Base-by-base conservation (phyloP, 2,888 invertebrate genomes). In the Tribolium freemani region DNA sequence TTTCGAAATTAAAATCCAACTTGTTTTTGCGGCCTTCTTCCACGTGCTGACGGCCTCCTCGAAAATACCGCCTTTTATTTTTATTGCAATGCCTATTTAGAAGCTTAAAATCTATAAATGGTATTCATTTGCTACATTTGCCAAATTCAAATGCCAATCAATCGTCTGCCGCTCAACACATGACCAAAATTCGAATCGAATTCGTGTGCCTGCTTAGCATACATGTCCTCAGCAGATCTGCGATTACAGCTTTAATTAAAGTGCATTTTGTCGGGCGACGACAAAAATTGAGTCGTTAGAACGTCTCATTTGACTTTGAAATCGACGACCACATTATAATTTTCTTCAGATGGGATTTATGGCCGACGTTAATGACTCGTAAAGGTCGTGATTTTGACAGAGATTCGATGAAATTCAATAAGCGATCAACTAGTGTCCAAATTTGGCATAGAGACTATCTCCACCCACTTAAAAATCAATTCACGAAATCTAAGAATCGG, bases 121-220 rank as follows among this genome's bases (percentile, higher is more conserved):
- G 83, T 75, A 74, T 77, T 82, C 81, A 79, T 81, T 80, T 80
- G 78, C 80, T 77, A 75, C 78, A 79, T 82, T 82, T 80, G 81
- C 81, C 81, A 82, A 82, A 83, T 82, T 83, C 81, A 81, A 83
- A 83, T 82, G 81, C 81, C 81, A 82, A 81, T 80, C 80, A 80
- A 75, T 75, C 69, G 68, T 73, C 73, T 57, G 58, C 71, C 54
- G 66, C 66, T 26, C 26, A 54, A 56, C 66, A 66, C 76, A 76
- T 76, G 76, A 74, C 74, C 74, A 76, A 74, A 74, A 76, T 73
- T 68, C 73, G 60, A 70, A 73, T 67, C 56, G 54, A 45, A 13
- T 13, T 16, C 64, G 53, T 54, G 53, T 16, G 50, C 50, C 64
- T 54, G 50, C 50, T 21, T 53, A 53, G 20, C 13, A 53, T 53